Percentiles rank a stretch among this genome's conserved stretches.
Evolutionary conservation across 2,797 vertebrate species (phyloP).

Genomic region (Phrynocephalus vlangalii): DNA sequence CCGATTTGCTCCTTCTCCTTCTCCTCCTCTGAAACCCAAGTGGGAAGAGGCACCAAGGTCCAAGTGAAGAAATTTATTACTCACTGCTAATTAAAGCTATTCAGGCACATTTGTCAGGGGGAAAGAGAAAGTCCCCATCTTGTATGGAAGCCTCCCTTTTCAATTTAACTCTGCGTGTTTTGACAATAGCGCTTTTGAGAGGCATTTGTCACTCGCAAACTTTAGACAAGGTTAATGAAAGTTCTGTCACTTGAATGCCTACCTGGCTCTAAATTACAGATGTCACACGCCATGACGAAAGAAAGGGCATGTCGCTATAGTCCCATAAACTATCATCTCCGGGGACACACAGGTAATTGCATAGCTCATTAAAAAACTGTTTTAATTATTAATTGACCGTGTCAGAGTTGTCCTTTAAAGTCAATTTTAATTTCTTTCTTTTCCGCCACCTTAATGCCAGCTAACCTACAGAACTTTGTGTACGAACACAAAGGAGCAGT

Average conservation of each 20-base stretch:
- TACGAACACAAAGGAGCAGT: conserved; percentile 51
- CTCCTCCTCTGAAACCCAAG: not conserved
- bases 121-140: not conserved
- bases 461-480: conserved; percentile 81
- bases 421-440: conserved; percentile 87
- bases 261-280: conserved; percentile 84
- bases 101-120: not conserved
- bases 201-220: conserved; percentile 83
- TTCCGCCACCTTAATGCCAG: conserved; percentile 79
- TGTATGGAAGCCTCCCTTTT: conserved; percentile 21
- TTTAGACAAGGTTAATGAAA: conserved; percentile 90
- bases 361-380: conserved; percentile 91
- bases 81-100: conserved; percentile 11
- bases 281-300: conserved; percentile 82
- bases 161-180: conserved; percentile 64
- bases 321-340: conserved; percentile 86
- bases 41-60: not conserved
- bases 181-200: conserved; percentile 76
- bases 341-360: conserved; percentile 91
- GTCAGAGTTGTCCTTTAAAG: conserved; percentile 94
- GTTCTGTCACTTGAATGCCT: conserved; percentile 85
- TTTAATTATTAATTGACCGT: conserved; percentile 94
- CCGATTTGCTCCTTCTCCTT: too few relatives aligned
- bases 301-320: conserved; percentile 82
- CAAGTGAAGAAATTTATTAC: not conserved